Conservation (phyloP, 2,888 invertebrate genomes). For the Serripes groenlandicus region DNA sequence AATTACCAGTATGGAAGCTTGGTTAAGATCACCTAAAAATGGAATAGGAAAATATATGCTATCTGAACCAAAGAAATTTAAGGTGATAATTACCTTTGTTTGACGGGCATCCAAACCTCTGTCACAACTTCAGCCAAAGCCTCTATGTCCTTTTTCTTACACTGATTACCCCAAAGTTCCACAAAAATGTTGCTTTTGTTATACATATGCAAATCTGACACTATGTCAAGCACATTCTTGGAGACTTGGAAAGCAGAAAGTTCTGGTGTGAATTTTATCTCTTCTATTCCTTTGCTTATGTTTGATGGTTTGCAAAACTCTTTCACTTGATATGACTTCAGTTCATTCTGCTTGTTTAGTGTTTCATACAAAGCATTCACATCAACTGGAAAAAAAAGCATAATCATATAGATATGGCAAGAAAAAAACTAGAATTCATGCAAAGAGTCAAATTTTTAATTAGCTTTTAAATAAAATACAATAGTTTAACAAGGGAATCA, state of each 20-base stretch:
- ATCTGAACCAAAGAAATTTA: no score
- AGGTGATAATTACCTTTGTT: conserved; percentile 31
- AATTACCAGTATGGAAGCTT: no score
- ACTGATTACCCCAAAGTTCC: conserved; percentile 24
- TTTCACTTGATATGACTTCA: conserved; percentile 23
- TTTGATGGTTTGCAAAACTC: conserved; percentile 43
- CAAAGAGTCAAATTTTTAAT: no score
- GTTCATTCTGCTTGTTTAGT: conserved; percentile 32
- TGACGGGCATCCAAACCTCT: conserved; percentile 17
- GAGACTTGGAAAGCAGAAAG: conserved; percentile 34
- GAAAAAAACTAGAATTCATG: no score
- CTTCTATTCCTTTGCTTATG: neutral
- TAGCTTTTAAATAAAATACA: no score
- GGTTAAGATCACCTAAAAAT: no score
- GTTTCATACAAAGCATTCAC: conserved; percentile 13
- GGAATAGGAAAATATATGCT: no score
- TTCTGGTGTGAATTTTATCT: conserved; percentile 14
- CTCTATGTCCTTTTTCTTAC: neutral
- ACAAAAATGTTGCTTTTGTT: conserved; percentile 27
- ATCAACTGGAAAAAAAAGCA: conserved; percentile 31
- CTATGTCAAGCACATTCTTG: neutral
- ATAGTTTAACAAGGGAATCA: no score
- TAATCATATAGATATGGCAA: no score
- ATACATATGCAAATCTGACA: conserved; percentile 17
- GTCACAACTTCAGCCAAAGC: conserved; percentile 18